These are phyloP conservation scores for Hemiprocne comata DNA, from an alignment of 2,113 vertebrate species.

Conservation along the genomic window DNA sequence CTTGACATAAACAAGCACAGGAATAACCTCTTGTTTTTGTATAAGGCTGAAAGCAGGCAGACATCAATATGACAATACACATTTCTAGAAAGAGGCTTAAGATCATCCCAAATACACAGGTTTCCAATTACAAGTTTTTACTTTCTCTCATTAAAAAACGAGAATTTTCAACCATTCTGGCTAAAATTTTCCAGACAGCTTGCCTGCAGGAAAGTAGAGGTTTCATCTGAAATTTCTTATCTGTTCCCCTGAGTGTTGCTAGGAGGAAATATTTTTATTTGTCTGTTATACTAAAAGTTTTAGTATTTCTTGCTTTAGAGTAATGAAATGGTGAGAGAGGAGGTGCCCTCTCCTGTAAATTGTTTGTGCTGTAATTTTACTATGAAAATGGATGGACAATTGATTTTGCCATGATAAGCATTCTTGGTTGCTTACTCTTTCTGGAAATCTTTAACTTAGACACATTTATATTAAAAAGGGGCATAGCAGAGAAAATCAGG, in stretches of 20 bases:
- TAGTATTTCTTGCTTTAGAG: not conserved
- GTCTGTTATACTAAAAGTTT: not conserved
- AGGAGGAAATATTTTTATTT: not conserved
- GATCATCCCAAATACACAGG: not conserved
- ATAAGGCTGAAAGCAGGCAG: not conserved
- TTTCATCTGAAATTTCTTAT: not conserved
- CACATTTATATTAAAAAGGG: not conserved
- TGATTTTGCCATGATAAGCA: not conserved
- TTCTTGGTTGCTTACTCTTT: not conserved
- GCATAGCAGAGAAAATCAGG: not conserved
- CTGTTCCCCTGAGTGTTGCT: not conserved
- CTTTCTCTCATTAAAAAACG: not conserved
- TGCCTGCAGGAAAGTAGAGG: not conserved
- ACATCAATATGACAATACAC: not conserved
- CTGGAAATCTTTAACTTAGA: not conserved
- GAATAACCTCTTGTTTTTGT: not conserved
- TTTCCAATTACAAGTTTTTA: not conserved
- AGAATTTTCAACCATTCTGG: not conserved
- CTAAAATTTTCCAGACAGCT: not conserved
- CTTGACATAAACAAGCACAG: not conserved
- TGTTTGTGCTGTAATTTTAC: not conserved
- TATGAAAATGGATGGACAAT: not conserved
- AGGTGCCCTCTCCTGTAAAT: not conserved
- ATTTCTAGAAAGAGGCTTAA: not conserved
- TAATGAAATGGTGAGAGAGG: not conserved